Evolutionary conservation across 2,888 invertebrate genomes (phyloP).

Genomic region (Ochropleura leucogaster): DNA sequence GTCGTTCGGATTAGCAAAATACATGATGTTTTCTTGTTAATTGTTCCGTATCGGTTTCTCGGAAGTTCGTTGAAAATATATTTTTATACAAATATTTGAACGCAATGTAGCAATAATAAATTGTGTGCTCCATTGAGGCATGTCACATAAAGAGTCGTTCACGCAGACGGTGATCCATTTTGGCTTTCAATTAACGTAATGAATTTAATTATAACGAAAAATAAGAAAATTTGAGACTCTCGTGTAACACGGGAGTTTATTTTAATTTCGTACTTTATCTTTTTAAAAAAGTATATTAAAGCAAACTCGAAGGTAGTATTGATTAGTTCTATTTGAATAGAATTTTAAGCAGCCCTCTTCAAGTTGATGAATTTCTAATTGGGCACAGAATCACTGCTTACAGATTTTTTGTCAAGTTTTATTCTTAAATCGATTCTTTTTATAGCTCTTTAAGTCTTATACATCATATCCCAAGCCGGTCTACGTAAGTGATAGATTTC

Average conservation of each 20-base stretch:
- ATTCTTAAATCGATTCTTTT: constrained; percentile 17
- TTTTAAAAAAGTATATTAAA: constrained; percentile 32
- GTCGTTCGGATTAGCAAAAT: constrained; percentile 9
- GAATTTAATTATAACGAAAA: constrained; percentile 55
- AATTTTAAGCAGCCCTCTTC: constrained; percentile 43
- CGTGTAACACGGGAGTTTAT: constrained; percentile 29
- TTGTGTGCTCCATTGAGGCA: constrained; percentile 22
- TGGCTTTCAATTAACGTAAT: constrained; percentile 56
- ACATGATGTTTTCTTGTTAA: background rate
- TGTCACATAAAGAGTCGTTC: constrained; percentile 33
- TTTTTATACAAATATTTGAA: constrained; percentile 12
- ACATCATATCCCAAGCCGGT: background rate
- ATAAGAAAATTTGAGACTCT: too few relatives aligned
- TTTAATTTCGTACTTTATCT: constrained; percentile 45
- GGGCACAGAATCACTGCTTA: background rate
- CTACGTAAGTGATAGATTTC: constrained; percentile 51
- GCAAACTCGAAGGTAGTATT: constrained; percentile 41
- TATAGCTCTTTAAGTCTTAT: constrained; percentile 13
- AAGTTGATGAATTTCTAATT: constrained; percentile 2
- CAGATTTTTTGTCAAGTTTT: constrained; percentile 1
- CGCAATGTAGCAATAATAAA: constrained; percentile 18
- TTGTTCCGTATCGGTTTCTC: constrained; percentile 2
- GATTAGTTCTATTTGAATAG: constrained; percentile 39
- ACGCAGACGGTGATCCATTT: constrained; percentile 38
- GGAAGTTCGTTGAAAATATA: background rate